A percentile compares a stretch with the other conserved stretches of the same genome.
Evolutionary conservation across 2,797 vertebrate species (phyloP).

Genomic region (Luscinia megarhynchos): DNA sequence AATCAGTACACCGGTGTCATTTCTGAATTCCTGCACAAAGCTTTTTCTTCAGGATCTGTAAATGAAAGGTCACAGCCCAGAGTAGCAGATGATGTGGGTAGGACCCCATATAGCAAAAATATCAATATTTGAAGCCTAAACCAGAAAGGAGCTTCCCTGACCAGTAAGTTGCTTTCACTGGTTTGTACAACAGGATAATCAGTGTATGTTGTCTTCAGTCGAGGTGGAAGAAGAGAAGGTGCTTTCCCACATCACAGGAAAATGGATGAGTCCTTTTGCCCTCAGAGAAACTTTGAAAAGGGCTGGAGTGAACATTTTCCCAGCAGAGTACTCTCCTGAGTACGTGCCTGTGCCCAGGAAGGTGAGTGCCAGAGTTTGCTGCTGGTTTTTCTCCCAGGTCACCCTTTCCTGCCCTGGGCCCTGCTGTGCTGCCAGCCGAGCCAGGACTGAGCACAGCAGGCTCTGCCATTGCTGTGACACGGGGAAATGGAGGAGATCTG

Average conservation of each 20-base stretch:
- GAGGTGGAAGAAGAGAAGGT: constrained; percentile 29
- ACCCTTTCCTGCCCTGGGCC: neutral
- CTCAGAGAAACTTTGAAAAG: constrained; percentile 81
- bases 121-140: too few relatives aligned
- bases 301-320: constrained; percentile 89
- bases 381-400: rapidly evolving
- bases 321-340: constrained; percentile 80
- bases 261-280: constrained; percentile 80
- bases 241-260: constrained; percentile 77
- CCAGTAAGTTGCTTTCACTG: neutral
- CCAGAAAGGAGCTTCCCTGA: too few relatives aligned
- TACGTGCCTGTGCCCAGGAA: constrained; percentile 81
- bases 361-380: constrained; percentile 70
- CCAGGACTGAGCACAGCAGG: neutral
- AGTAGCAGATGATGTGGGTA: too few relatives aligned
- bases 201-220: constrained; percentile 82
- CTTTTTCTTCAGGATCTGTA: neutral
- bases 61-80: neutral
- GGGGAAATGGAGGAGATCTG: neutral
- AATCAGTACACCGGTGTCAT: rapidly evolving
- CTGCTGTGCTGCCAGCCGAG: neutral
- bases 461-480: rapidly evolving
- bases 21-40: neutral
- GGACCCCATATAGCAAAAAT: too few relatives aligned
- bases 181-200: constrained; percentile 76